Evolutionary conservation across 1,140 invertebrate genomes (phyloP), one percentile per base, ranked within the genome.

Genomic region (Proctacanthus coquilletti): DNA sequence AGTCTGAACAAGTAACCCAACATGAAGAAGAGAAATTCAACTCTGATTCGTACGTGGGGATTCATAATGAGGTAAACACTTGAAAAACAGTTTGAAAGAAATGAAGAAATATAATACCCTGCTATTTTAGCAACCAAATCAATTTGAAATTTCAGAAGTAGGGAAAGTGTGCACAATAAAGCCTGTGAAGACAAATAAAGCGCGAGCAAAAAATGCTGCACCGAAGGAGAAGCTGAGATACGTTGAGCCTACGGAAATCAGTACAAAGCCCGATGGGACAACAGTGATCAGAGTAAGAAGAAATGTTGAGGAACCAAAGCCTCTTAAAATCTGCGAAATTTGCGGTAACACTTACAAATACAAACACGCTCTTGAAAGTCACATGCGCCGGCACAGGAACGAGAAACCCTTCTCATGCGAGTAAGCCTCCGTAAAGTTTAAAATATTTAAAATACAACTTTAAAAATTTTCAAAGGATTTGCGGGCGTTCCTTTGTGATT

Each of bases 261-360:
- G 34, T 15, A 8, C 32, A n/a, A 36, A 25, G 8, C 13, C 17
- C 15, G 17, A 34, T 4, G 14, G 4, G 11, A 13, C 36, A 2
- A 19, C 42, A 10, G 27, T 27, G 8, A 27, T 27, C 13, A 8
- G 23, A 9, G n/a, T n/a, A n/a, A n/a, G n/a, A n/a, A n/a, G n/a
- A n/a, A n/a, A n/a, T n/a, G n/a, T n/a, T n/a, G n/a, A 27, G 23
- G 23, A 20, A 5, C n/a, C 33, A 30, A 46, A 42, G 17, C 35
- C 43, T 6, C 43, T 42, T 1, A 58, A 58, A 36, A 54, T 58
- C 14, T 58, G 55, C n/a, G 51, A 60, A 15, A 47, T 60, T 13
- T 60, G 56, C 35, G 57, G 56, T 11, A 60, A 60, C 20, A 52
- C 45, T 9, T 60, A 60, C 38, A 57, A 55, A 34, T 60, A 53